Percentiles rank a stretch among this genome's conserved stretches.
Evolutionary conservation across 2,888 invertebrate species (phyloP).

Genomic region (Torymus tubicola): DNA sequence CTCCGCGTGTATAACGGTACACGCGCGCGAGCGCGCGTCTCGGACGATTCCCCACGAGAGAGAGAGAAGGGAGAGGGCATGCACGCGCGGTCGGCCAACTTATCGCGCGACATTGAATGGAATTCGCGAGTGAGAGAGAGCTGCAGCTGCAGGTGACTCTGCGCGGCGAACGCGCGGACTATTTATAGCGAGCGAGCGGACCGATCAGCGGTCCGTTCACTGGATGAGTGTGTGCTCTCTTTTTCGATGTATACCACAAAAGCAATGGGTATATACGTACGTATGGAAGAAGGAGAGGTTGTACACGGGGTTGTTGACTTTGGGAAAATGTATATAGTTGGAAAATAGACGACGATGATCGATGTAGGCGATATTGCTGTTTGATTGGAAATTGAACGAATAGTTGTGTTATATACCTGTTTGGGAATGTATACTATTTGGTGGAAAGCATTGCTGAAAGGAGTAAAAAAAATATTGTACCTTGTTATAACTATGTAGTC

Average conservation of each 20-base stretch:
- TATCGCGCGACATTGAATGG: conserved; percentile 54
- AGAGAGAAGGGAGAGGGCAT: background rate
- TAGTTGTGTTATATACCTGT: no score
- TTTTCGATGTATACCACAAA: background rate
- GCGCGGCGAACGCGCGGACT: background rate
- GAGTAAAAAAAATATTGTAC: no score
- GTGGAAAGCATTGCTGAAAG: no score
- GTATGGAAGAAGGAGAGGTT: no score
- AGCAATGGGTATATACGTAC: background rate
- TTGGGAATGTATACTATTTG: no score
- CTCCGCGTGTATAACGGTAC: conserved; percentile 39
- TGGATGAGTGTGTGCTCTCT: background rate
- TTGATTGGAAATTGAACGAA: no score
- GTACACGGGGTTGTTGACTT: no score
- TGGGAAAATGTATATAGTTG: no score
- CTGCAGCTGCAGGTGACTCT: conserved; percentile 34
- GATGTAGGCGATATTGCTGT: no score
- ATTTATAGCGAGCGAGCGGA: conserved; percentile 49
- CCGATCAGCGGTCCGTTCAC: background rate
- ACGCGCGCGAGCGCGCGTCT: background rate
- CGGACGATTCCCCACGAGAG: conserved; percentile 4
- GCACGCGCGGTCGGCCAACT: conserved; percentile 31
- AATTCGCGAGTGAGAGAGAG: conserved; percentile 30
- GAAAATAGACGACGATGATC: no score
- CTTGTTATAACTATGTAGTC: no score